Conservation (phyloP, 2,797 vertebrate species). For the Choloepus didactylus region DNA sequence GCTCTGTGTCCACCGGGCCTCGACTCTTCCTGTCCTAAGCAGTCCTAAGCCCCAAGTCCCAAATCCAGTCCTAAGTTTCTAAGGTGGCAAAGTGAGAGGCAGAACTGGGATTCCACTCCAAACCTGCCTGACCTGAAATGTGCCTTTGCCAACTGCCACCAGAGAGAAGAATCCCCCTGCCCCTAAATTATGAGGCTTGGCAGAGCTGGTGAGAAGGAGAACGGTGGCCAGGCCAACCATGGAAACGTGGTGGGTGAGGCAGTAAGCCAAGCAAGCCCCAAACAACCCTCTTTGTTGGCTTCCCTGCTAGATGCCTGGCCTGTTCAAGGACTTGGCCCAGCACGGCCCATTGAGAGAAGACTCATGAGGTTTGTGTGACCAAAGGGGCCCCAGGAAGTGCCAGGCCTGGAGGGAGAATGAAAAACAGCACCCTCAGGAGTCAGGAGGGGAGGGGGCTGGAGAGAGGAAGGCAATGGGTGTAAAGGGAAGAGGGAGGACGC, state of each 20-base stretch:
- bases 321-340: neutral
- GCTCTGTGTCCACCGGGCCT: neutral
- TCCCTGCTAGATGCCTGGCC: neutral
- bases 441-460: neutral
- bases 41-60: neutral
- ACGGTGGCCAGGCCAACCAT: neutral
- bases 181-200: neutral
- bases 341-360: neutral
- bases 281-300: neutral
- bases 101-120: neutral
- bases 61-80: neutral
- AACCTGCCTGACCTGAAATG: neutral
- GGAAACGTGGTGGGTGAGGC: neutral
- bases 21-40: neutral
- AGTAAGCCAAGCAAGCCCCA: neutral
- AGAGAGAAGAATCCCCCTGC: neutral
- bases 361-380: neutral
- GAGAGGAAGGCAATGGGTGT: neutral
- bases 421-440: slow-evolving; percentile 45
- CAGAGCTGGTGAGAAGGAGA: neutral
- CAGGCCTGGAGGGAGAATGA: slow-evolving; percentile 30
- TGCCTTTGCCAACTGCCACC: neutral
- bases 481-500: neutral
- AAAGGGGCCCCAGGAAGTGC: neutral
- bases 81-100: neutral